Evolutionary conservation across 2,797 vertebrate species (phyloP).

Genomic region (Chromis chromis): DNA sequence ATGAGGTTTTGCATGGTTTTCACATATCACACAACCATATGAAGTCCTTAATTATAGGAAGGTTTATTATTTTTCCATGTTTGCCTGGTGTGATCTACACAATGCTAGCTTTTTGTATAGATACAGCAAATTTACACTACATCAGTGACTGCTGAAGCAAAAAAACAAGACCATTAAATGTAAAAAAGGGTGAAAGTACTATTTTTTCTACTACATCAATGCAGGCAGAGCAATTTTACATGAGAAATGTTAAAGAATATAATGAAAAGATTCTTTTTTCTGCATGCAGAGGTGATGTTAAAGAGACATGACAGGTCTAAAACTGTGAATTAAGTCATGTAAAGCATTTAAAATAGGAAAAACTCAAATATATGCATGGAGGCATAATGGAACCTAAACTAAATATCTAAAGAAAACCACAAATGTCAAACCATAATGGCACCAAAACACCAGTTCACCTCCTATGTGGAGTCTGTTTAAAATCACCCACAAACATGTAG

Average conservation of each 20-base stretch:
- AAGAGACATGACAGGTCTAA: slow-evolving; percentile 2
- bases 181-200: not conserved
- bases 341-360: too few species aligned
- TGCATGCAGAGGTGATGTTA: not conserved
- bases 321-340: too few species aligned
- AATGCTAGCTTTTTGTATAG: not conserved
- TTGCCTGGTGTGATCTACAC: not conserved
- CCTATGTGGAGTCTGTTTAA: slow-evolving; percentile 5
- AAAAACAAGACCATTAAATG: not conserved
- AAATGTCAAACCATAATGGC: slow-evolving; percentile 18
- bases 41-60: not conserved
- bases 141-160: too few species aligned
- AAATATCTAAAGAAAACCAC: not conserved
- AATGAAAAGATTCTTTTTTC: not conserved
- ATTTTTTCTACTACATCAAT: not conserved
- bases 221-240: not conserved
- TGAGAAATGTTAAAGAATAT: not conserved
- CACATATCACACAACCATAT: not conserved
- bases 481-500: slow-evolving; percentile 18
- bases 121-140: not conserved
- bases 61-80: not conserved
- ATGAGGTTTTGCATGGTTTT: not conserved
- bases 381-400: not conserved
- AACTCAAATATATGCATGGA: too few species aligned
- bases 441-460: slow-evolving; percentile 1